Base-by-base conservation (phyloP, 2,797 vertebrate species). In the Myotis findleyi region DNA sequence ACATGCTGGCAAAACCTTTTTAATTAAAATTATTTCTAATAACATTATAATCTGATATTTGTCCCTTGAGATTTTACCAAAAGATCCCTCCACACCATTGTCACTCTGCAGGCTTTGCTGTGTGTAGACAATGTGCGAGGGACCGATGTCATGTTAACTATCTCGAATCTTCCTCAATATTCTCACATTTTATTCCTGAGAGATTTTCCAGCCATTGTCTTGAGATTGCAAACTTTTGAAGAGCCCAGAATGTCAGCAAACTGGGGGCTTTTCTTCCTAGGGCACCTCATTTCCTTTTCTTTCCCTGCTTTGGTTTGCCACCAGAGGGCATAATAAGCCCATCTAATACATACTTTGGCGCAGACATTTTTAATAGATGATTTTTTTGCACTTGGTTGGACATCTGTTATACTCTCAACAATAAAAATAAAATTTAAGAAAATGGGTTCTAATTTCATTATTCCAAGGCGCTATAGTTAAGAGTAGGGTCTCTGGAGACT, bases 311-410 rank as follows among this genome's bases (percentile, higher is more conserved):
- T 16, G 0, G 0, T 38, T 55, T 76, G 49, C 96, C 98, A 93
- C 80, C 92, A 98, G 98, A 80, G 98, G 72, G 97, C 91, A 13
- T 11, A 55, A 87, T 18, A 66, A 3, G 30, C 75, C 95, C 94
- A 89, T 53, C 25, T 27, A 90, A 89, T 59, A 10, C 9, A 5
- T 23, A 17, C 33, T 27, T 82, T 7, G 30, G 51, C 11, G 0
- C 7, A 1, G 33, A 17, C 44, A 18, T n/a, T 47, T 88, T 81
- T 33, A 68, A 66, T 36, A 7, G 2, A 1, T 5, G 20, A 86
- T n/a, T 8, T 51, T 73, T 38, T 8, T 7, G 27, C 47, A 27
- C 18, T 91, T 72, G 25, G n/a, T 90, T 91, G 12, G 59, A 62
- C 12, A 62, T 62, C 57, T 59, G 57, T 59, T 59, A 27, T 59